These are phyloP conservation scores for Drosophila pandora DNA, from an alignment of 1,140 invertebrate genomes.

Conservation along the genomic window DNA sequence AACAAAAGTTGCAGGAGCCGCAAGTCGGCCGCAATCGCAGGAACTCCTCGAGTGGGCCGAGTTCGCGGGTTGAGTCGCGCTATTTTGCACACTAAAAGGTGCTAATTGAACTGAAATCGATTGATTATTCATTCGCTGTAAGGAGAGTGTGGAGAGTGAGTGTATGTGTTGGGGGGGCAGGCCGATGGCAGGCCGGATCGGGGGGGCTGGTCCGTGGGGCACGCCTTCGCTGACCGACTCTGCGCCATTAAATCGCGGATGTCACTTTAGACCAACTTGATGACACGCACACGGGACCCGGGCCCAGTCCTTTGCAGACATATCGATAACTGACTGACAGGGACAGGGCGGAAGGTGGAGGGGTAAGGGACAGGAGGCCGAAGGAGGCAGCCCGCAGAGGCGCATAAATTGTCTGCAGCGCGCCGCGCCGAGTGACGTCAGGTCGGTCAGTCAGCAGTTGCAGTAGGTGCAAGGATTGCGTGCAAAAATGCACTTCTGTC, in stretches of 20 bases:
- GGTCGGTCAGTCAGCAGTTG: constrained; percentile 65
- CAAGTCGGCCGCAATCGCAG: constrained; percentile 23
- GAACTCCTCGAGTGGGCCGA: constrained; percentile 39
- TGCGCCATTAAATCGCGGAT: constrained; percentile 82
- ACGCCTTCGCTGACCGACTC: constrained; percentile 63
- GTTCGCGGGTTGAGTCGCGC: constrained; percentile 53
- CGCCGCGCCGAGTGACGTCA: constrained; percentile 76
- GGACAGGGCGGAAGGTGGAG: background rate
- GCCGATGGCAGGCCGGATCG: constrained; percentile 1
- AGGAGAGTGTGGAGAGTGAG: background rate
- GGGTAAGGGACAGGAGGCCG: constrained; percentile 20
- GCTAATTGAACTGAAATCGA: constrained; percentile 81
- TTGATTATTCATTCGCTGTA: constrained; percentile 74
- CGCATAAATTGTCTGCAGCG: constrained; percentile 77
- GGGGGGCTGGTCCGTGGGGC: constrained; percentile 33
- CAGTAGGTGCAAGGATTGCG: constrained; percentile 77
- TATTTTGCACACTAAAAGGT: constrained; percentile 82
- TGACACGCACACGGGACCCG: constrained; percentile 75
- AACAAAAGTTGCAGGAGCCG: constrained; percentile 32
- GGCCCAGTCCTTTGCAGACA: constrained; percentile 36
- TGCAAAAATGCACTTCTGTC: constrained; percentile 78
- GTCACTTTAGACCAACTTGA: constrained; percentile 83
- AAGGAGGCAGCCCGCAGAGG: constrained; percentile 37
- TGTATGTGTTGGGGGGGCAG: background rate
- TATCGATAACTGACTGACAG: constrained; percentile 57